Conservation (phyloP, 2,888 invertebrate genomes). For the Autographa gamma region DNA sequence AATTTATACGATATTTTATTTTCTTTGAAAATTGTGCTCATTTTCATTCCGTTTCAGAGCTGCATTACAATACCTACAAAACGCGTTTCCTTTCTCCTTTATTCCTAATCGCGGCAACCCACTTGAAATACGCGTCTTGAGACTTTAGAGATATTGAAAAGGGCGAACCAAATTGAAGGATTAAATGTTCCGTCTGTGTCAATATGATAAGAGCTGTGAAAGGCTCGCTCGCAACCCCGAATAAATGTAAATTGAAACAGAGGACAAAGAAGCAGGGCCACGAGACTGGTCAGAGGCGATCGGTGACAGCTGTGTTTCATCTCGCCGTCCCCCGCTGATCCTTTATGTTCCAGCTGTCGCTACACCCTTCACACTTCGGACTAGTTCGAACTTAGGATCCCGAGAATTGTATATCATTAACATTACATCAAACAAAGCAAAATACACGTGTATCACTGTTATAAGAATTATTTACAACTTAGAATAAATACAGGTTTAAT, state of each 20-base stretch:
- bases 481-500: not conserved
- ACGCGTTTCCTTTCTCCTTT: slow-evolving; percentile 5
- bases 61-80: slow-evolving; percentile 8
- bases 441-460: slow-evolving; percentile 20
- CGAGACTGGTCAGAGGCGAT: slow-evolving; percentile 76
- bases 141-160: slow-evolving; percentile 70
- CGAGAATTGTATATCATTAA: slow-evolving; percentile 42
- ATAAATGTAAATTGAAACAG: slow-evolving; percentile 80
- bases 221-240: slow-evolving; percentile 63
- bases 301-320: slow-evolving; percentile 70
- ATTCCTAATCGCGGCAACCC: slow-evolving; percentile 44
- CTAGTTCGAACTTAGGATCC: slow-evolving; percentile 33
- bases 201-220: slow-evolving; percentile 84
- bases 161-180: slow-evolving; percentile 78
- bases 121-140: slow-evolving; percentile 56
- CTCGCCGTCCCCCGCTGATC: slow-evolving; percentile 63
- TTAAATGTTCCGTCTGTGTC: slow-evolving; percentile 80
- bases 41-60: not conserved
- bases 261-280: slow-evolving; percentile 72
- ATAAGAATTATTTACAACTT: not conserved
- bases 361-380: slow-evolving; percentile 44
- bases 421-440: slow-evolving; percentile 37
- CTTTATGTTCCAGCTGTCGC: slow-evolving; percentile 63
- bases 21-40: too few species aligned
- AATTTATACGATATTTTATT: too few species aligned